Conservation (phyloP, 1,140 invertebrate genomes). For the Papilio xuthus region DNA sequence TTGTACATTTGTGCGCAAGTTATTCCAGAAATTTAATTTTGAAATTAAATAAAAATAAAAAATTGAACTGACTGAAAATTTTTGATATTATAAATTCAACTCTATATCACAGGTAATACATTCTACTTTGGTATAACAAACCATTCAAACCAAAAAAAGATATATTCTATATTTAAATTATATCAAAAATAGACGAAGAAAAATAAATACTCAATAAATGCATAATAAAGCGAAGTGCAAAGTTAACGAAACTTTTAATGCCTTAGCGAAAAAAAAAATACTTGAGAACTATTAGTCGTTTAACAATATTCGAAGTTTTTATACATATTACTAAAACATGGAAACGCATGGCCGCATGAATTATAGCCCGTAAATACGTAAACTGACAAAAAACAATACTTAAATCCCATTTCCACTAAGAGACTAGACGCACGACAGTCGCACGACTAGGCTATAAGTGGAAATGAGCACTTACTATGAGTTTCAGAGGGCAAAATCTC, state of each 20-base stretch:
- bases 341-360: slow-evolving; percentile 14
- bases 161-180: slow-evolving; percentile 5
- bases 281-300: neutral
- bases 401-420: neutral
- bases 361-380: neutral
- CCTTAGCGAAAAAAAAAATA: neutral
- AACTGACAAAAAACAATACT: neutral
- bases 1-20: slow-evolving; percentile 8
- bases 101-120: slow-evolving; percentile 37
- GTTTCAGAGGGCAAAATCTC: no score
- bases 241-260: neutral
- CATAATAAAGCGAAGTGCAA: neutral
- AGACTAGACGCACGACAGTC: neutral
- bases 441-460: no score
- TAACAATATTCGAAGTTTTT: slow-evolving; percentile 20
- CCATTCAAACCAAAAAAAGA: slow-evolving; percentile 8
- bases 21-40: neutral
- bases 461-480: no score
- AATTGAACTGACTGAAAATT: no score
- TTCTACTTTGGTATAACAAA: slow-evolving; percentile 36
- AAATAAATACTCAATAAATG: slow-evolving; percentile 27
- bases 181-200: slow-evolving; percentile 2
- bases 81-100: slow-evolving; percentile 28
- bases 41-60: neutral
- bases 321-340: neutral